Evolutionary conservation across 2,888 invertebrate genomes (phyloP).

Genomic region (Spilarctia lutea): DNA sequence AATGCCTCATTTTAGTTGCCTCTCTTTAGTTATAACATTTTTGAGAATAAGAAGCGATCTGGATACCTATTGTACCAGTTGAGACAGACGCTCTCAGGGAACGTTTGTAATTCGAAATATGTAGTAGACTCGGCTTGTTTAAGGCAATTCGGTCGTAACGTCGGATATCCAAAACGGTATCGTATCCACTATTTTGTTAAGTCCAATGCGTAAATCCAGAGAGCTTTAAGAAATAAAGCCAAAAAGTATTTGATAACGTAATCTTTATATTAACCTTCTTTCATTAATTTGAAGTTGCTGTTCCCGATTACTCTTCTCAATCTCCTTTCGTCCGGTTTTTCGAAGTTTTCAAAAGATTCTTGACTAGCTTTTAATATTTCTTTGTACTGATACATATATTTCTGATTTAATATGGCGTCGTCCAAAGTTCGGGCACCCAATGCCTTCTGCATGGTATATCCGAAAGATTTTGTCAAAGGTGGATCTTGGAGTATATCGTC

Average conservation of each 20-base stretch:
- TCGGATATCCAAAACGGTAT: too few species aligned
- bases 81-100: too few species aligned
- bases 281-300: conserved; percentile 54
- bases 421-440: conserved; percentile 47
- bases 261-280: conserved; percentile 51
- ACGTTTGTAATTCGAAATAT: too few species aligned
- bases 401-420: conserved; percentile 53
- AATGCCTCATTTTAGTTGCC: background rate
- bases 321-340: conserved; percentile 53
- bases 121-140: too few species aligned
- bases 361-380: conserved; percentile 66
- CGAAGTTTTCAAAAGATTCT: conserved; percentile 58
- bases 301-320: conserved; percentile 54
- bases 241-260: too few species aligned
- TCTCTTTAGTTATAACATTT: background rate
- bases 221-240: too few species aligned
- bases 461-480: conserved; percentile 63
- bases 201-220: too few species aligned
- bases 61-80: too few species aligned
- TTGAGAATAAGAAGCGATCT: background rate
- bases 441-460: conserved; percentile 52
- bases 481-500: conserved; percentile 42
- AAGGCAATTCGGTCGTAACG: too few species aligned
- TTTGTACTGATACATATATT: conserved; percentile 64
- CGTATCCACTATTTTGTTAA: too few species aligned